A percentile compares a stretch with the other conserved stretches of the same genome.
phyloP scores from a whole-genome alignment of 92 coral and sea anemone species.

The Epizoanthus ramosus region DNA sequence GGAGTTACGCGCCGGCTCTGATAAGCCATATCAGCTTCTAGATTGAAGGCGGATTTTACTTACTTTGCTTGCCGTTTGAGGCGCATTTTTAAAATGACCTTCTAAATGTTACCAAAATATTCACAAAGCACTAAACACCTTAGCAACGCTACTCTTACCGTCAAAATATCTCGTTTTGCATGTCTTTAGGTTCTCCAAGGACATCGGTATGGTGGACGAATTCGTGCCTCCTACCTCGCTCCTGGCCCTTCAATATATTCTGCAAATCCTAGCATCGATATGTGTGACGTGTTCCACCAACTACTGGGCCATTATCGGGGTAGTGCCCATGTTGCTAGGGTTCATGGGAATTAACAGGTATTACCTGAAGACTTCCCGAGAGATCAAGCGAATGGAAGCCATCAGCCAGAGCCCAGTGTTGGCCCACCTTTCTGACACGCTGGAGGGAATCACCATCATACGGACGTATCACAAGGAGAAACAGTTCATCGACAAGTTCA shows the following conservation, averaged over 20 bases:
- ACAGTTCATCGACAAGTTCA: slow-evolving; percentile 69
- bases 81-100: too few relatives aligned
- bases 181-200: slow-evolving; percentile 67
- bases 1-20: too few relatives aligned
- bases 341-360: slow-evolving; percentile 82
- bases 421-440: slow-evolving; percentile 85
- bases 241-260: slow-evolving; percentile 80
- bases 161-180: too few relatives aligned
- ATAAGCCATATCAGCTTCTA: too few relatives aligned
- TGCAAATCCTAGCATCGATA: slow-evolving; percentile 88
- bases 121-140: too few relatives aligned
- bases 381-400: slow-evolving; percentile 91
- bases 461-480: slow-evolving; percentile 86
- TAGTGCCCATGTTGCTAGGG: slow-evolving; percentile 79
- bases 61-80: too few relatives aligned
- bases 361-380: slow-evolving; percentile 88
- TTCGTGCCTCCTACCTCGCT: slow-evolving; percentile 89
- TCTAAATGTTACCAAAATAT: too few relatives aligned
- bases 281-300: slow-evolving; percentile 88
- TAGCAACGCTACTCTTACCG: too few relatives aligned
- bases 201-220: slow-evolving; percentile 89
- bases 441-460: slow-evolving; percentile 84
- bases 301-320: slow-evolving; percentile 85
- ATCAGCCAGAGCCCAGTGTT: slow-evolving; percentile 92
- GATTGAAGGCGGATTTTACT: too few relatives aligned